These are phyloP conservation scores for Drosophila longiperda DNA, from an alignment of 2,888 invertebrate species.

Conservation along the genomic window DNA sequence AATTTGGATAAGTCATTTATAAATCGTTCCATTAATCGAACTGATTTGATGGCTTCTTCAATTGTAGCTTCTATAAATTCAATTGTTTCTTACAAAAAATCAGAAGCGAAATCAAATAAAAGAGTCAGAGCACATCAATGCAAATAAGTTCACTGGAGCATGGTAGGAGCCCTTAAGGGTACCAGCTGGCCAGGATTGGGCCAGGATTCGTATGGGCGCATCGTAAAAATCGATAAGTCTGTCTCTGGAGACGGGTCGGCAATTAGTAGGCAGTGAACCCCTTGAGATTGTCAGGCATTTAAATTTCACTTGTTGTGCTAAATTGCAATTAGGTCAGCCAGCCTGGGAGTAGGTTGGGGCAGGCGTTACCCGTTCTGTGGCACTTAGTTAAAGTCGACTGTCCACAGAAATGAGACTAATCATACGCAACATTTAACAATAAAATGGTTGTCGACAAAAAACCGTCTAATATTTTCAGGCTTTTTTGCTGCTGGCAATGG, in stretches of 20 bases:
- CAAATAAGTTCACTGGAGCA: conserved; percentile 16
- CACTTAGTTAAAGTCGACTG: conserved; percentile 17
- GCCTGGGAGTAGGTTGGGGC: not conserved
- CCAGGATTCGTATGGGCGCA: conserved; percentile 13
- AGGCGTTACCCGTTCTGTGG: conserved; percentile 5
- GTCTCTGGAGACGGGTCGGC: conserved; percentile 33
- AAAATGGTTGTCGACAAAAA: conserved; percentile 19
- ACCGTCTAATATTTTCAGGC: conserved; percentile 26
- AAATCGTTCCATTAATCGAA: not conserved
- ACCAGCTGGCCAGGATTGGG: conserved; percentile 27
- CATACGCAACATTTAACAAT: conserved; percentile 70
- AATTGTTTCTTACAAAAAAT: conserved; percentile 24
- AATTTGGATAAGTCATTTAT: not conserved
- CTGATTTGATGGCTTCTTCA: conserved; percentile 2
- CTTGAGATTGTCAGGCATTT: conserved; percentile 38
- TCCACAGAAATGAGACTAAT: conserved; percentile 54
- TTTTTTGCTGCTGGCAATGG: not conserved
- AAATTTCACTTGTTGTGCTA: conserved; percentile 61
- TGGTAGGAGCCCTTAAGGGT: conserved; percentile 1
- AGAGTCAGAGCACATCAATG: conserved; percentile 8
- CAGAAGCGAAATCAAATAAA: not conserved
- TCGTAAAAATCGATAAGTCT: conserved; percentile 44
- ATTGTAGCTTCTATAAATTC: conserved; percentile 14
- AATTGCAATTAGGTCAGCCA: conserved; percentile 67
- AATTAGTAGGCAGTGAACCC: conserved; percentile 49